Evolutionary conservation across 2,888 invertebrate species (phyloP), one percentile per base, ranked within the genome.

Genomic region (Acrobasis consociella): DNA sequence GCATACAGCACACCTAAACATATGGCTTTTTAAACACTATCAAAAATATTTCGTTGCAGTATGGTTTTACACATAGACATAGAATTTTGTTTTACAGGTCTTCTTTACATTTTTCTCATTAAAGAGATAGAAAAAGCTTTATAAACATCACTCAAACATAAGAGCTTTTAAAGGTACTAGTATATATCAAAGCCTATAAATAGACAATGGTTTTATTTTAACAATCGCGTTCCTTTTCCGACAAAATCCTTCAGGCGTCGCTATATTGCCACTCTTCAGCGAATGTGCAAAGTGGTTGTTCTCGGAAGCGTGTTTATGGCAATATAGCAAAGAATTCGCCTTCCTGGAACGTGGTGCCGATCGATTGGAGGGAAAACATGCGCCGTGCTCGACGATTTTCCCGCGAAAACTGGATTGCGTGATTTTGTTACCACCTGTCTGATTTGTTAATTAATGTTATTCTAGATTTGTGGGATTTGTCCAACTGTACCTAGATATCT

Each of bases 311-410:
- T 42, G 39, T 56, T 39, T 39, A 56, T 22, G 42, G 42, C 22
- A 42, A 56, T 13, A 56, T 60, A 13, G 39, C 39, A 11, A 39
- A 60, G 8, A n/a, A 46, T 58, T 49, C 49, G n/a, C 22, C 46
- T 49, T 42, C 51, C 60, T 39, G 42, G 51, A 60, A 60, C 51
- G 42, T 37, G n/a, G 5, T 37, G 9, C 42, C 51, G 39, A 60
- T 60, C 82, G 87, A 86, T 85, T 73, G 65, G 62, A 31, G 56
- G 62, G 51, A 70, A 77, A 76, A 70, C 86, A 82, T 85, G 86
- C 86, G 86, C 83, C 68, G 62, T 81, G 69, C 71, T 70, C 63
- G 11, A 17, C 17, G 17, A 67, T 65, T 77, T 81, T 79, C 80
- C 80, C 83, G 83, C 80, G 76, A 70, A 81, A 81, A 76, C 64